Evolutionary conservation across 2,797 vertebrate genomes (phyloP), one percentile per base, ranked within the genome.

Genomic region (Eospalax fontanierii): DNA sequence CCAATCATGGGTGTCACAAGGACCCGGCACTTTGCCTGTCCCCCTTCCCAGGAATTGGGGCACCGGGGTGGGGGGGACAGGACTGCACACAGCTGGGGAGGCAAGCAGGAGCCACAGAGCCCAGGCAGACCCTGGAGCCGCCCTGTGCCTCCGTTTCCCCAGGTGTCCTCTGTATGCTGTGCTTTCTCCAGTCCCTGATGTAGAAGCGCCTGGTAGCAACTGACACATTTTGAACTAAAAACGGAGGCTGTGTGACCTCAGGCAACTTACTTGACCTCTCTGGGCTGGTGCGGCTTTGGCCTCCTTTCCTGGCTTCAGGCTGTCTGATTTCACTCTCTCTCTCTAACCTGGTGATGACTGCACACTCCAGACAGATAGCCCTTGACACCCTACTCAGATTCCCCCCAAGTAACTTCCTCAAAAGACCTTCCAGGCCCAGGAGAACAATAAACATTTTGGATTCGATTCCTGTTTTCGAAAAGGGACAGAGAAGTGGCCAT

Each of bases 391-490:
- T 1, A 1, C 68, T 33, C 38, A 2, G 9, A 35, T 7, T 12
- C 79, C 16, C 65, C 40, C 24, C 4, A 26, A 19, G 7, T 73
- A 65, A 68, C 92, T 90, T 96, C 94, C 92, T 87, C 92, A 92
- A 89, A 96, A 71, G 6, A 9, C 33, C n/a, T n/a, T 50, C 50
- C 71, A 0, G 11, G 38, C 71, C 70, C 65, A 61, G 70, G 26
- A 18, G 33, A 73, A 14, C 7, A 0, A 6, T 38, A 63, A 74
- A 21, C 21, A 54, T 73, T 81, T 63, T 78, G 63, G 81, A 81
- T 91, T 95, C 81, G 3, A 90, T 88, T 95, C 93, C 90, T 82
- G 46, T 92, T 97, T 91, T 81, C n/a, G 22, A 50, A 28, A 38
- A 63, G 19, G 33, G 79, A 24, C 19, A n/a, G 12, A 33, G 59